A percentile compares a stretch with the other conserved stretches of the same genome.
phyloP scores from a whole-genome alignment of 2,797 vertebrate species.

The Hypotaenidia okinawae region DNA sequence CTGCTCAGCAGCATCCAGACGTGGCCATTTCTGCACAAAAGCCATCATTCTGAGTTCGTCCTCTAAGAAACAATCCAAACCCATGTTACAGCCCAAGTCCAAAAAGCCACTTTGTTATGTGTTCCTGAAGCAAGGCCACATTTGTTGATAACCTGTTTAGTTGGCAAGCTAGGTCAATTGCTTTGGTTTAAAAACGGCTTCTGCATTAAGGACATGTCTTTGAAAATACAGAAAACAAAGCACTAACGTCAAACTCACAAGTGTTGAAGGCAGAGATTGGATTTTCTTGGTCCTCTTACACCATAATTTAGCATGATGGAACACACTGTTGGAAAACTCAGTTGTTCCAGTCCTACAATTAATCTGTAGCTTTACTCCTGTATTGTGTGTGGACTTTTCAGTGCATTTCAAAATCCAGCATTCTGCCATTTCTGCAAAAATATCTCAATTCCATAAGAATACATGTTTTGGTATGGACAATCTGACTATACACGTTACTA shows the following conservation, averaged over 20 bases:
- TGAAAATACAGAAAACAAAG: background rate
- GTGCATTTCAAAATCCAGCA: background rate
- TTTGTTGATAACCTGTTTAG: background rate
- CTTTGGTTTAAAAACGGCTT: background rate
- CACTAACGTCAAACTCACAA: rapidly evolving
- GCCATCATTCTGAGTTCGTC: background rate
- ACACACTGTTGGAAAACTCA: background rate
- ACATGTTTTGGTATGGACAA: background rate
- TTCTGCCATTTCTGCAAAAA: background rate
- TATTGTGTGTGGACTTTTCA: background rate
- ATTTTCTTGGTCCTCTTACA: background rate
- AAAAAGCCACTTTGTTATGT: background rate
- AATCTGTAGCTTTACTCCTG: background rate
- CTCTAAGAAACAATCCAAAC: constrained; percentile 25
- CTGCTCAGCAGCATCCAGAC: constrained; percentile 8
- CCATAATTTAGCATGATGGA: background rate
- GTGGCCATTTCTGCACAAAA: constrained; percentile 39
- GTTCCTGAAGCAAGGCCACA: background rate
- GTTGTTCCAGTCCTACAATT: background rate
- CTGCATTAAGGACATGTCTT: background rate
- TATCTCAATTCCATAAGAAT: background rate
- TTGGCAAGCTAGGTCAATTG: background rate
- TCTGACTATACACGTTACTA: background rate
- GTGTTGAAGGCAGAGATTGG: background rate
- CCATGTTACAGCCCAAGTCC: background rate